phyloP scores from a whole-genome alignment of 1,140 invertebrate genomes.

The Agrilus planipennis region DNA sequence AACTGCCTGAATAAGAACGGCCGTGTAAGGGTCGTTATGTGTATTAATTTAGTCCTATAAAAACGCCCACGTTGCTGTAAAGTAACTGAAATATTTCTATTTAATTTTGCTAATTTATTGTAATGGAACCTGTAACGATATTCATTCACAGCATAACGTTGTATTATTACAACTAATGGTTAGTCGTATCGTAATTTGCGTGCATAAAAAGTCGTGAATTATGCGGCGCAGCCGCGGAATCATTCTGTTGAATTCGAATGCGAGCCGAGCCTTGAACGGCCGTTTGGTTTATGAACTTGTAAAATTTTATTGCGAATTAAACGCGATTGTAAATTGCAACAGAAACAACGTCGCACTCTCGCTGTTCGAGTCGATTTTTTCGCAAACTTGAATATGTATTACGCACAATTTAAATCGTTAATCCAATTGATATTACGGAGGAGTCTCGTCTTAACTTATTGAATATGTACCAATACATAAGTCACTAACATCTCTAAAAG shows the following conservation, averaged over 20 bases:
- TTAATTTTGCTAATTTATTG: conserved; percentile 10
- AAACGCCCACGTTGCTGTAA: conserved; percentile 1
- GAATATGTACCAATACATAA: too few species aligned
- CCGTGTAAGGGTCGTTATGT: too few species aligned
- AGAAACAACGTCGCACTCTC: too few species aligned
- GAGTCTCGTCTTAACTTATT: too few species aligned
- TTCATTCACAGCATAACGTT: conserved; percentile 2
- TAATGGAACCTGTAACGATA: conserved; percentile 5
- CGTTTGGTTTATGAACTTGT: conserved; percentile 1
- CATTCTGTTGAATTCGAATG: conserved; percentile 10
- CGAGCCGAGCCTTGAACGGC: conserved; percentile 1
- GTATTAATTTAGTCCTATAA: conserved; percentile 1
- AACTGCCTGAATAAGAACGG: too few species aligned
- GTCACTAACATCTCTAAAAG: too few species aligned
- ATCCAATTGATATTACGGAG: too few species aligned
- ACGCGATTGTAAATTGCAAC: too few species aligned
- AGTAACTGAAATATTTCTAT: conserved; percentile 4
- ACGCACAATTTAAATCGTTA: too few species aligned
- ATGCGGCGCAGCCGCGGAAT: conserved; percentile 4
- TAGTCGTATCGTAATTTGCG: conserved; percentile 4
- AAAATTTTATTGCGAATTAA: conserved; percentile 4
- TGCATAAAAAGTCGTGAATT: conserved; percentile 5
- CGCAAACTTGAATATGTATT: too few species aligned
- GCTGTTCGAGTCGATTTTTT: too few species aligned
- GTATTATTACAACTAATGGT: conserved; percentile 9